A percentile compares a stretch with the other conserved stretches of the same genome.
phyloP scores from a whole-genome alignment of 2,797 vertebrate genomes.

The Neosilurus mollespiculum region DNA sequence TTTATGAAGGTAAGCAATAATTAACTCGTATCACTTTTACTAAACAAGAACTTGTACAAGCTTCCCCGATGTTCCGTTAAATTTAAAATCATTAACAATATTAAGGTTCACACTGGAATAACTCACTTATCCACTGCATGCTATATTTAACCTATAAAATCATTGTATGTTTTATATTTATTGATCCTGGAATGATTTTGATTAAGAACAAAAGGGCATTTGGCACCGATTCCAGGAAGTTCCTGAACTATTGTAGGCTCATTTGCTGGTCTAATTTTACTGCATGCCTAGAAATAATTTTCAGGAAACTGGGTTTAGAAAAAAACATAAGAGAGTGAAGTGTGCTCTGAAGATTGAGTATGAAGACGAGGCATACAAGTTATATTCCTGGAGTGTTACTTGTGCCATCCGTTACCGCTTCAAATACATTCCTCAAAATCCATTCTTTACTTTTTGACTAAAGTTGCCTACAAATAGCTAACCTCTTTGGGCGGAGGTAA shows the following conservation, averaged over 20 bases:
- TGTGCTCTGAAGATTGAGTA: no score
- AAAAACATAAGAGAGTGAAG: no score
- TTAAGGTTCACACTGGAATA: background rate
- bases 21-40: background rate
- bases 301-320: no score
- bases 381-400: no score
- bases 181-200: background rate
- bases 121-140: background rate
- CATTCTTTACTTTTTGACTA: no score
- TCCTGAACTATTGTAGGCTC: background rate
- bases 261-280: background rate
- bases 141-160: background rate
- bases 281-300: background rate
- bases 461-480: no score
- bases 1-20: background rate
- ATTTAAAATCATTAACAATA: background rate
- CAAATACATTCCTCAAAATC: no score
- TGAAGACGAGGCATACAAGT: no score
- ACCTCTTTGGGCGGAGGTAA: no score
- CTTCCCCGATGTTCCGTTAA: background rate
- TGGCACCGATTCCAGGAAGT: background rate
- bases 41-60: no score
- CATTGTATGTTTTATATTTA: background rate
- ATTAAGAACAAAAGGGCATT: background rate
- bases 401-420: no score